Evolutionary conservation across 2,888 invertebrate species (phyloP), one percentile per base, ranked within the genome.

Genomic region (Pomacea canaliculata): DNA sequence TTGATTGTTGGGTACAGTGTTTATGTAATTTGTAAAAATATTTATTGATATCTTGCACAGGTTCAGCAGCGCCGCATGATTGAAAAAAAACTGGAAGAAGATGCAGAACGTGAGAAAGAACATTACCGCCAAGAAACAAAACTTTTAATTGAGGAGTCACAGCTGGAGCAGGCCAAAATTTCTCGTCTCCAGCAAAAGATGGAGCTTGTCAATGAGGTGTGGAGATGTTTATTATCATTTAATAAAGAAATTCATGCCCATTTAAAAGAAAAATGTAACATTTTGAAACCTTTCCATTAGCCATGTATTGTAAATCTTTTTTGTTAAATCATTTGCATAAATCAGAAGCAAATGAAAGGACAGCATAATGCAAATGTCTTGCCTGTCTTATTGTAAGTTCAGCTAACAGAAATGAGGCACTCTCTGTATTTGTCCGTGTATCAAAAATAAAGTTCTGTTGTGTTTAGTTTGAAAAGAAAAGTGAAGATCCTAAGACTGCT

Each of bases 51-150:
- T 59, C 19, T 5, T 56, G 51, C n/a, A 27, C 60, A 95, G 94
- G 96, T 95, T 88, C 94, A 95, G 76, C 96, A 95, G 90, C 94
- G 96, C 84, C 94, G 94, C 13, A 95, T 95, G 92, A 95, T 99
- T 12, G 98, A 99, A 91, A 95, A 95, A 78, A 96, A 97, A 91
- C 93, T 99, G 78, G 98, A 99, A 89, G 96, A 97, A 88, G 96
- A 96, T 87, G 96, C 96, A 76, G 93, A 95, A 75, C 93, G 94
- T 87, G 97, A 98, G 89, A 95, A 95, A 82, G 97, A 96, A 88
- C 94, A 96, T 89, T 92, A 97, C 74, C 94, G 94, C 85, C 93
- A 93, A 82, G 96, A 97, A 90, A 93, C 96, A 60, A 95, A 95
- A 88, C 95, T 95, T 79, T 91, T 98, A 80, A 96, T 97, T 91